Conservation (phyloP, 2,113 vertebrate species). For the Eublepharis macularius region DNA sequence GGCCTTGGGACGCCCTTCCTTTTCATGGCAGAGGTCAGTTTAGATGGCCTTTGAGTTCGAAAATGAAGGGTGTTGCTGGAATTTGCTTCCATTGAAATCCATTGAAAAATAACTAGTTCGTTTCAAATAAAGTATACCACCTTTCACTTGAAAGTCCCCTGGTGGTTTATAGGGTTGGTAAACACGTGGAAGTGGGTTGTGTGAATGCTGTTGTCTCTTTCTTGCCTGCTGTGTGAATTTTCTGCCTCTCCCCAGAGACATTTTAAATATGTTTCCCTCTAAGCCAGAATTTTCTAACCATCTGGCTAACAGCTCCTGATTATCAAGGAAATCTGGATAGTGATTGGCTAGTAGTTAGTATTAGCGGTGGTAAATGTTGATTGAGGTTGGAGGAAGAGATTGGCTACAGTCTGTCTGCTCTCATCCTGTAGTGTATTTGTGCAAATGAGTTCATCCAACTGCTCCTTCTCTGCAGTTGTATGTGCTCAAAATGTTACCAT, state of each 20-base stretch:
- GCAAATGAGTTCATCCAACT: not conserved
- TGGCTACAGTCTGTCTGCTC: too few species aligned
- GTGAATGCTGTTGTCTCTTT: not conserved
- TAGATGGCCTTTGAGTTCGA: too few species aligned
- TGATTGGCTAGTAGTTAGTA: conserved; percentile 14
- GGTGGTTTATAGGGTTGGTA: not conserved
- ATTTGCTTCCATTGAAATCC: not conserved
- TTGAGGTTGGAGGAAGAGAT: not conserved
- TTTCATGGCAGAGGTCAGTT: too few species aligned
- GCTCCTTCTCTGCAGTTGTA: not conserved
- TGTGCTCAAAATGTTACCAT: not conserved
- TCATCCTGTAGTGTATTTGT: not conserved
- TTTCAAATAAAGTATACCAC: not conserved
- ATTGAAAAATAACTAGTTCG: not conserved
- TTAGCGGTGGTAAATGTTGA: not conserved
- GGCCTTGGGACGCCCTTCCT: not conserved
- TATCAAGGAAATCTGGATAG: not conserved
- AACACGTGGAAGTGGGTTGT: not conserved
- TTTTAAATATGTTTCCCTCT: not conserved
- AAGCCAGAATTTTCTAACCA: not conserved
- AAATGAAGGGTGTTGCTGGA: not conserved
- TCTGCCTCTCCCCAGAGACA: not conserved
- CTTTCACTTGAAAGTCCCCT: too few species aligned
- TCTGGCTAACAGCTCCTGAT: not conserved
- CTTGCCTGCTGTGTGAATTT: not conserved